phyloP scores from a whole-genome alignment of 2,113 vertebrate species.

The Pica pica region DNA sequence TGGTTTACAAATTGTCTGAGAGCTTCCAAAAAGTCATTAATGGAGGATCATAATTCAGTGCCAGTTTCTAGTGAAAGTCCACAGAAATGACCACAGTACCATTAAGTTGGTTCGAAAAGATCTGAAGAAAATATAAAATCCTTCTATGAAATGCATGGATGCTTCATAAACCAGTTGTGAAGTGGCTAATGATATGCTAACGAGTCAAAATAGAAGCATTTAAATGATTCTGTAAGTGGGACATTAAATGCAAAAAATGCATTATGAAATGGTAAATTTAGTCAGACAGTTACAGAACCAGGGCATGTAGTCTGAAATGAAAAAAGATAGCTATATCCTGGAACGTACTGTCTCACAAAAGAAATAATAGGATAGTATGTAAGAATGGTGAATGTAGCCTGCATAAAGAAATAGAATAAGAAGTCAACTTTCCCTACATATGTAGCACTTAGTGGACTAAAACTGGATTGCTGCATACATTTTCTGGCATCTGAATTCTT shows the following conservation, averaged over 20 bases:
- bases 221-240: background rate
- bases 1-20: background rate
- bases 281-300: background rate
- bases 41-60: background rate
- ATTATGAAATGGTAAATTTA: slow-evolving; percentile 2
- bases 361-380: background rate
- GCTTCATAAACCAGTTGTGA: background rate
- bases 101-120: background rate
- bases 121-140: background rate
- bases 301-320: background rate
- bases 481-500: background rate
- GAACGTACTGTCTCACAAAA: background rate
- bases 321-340: background rate
- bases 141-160: background rate
- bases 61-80: background rate
- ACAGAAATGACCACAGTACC: background rate
- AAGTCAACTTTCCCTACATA: background rate
- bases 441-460: background rate
- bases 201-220: background rate
- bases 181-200: background rate
- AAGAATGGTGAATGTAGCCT: background rate
- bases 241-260: background rate
- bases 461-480: background rate
- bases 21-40: background rate
- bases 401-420: background rate